Percentiles rank a stretch among this genome's conserved stretches.
phyloP scores from a whole-genome alignment of 2,797 vertebrate species.

The Poeciliopsis paucimaculata region DNA sequence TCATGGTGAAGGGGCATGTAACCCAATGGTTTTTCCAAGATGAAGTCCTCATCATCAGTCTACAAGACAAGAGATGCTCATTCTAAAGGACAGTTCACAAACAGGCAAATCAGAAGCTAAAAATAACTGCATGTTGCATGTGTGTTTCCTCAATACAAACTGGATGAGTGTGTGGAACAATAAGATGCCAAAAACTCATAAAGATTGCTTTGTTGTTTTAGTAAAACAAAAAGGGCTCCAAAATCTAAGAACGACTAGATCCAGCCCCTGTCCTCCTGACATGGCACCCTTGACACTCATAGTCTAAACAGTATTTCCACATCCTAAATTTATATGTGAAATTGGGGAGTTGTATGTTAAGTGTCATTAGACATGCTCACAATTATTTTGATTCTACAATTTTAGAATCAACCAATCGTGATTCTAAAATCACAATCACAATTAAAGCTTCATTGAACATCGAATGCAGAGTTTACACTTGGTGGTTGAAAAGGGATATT shows the following conservation, averaged over 20 bases:
- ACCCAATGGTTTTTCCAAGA: conserved; percentile 72
- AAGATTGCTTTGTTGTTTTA: background rate
- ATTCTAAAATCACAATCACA: too few species aligned
- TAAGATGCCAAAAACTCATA: background rate
- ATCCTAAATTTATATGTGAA: background rate
- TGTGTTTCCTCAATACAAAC: background rate
- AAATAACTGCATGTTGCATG: background rate
- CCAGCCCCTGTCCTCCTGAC: background rate
- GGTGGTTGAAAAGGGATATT: background rate
- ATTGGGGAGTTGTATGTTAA: background rate
- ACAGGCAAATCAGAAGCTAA: background rate
- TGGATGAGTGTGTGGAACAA: background rate
- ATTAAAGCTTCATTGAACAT: background rate
- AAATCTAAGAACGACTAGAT: background rate
- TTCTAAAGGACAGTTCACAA: conserved; percentile 10
- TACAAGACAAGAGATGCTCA: conserved; percentile 45
- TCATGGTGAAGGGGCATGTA: conserved; percentile 80
- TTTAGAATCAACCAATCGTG: background rate
- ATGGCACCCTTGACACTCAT: background rate
- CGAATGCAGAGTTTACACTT: background rate
- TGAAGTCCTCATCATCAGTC: conserved; percentile 80
- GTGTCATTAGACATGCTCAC: background rate
- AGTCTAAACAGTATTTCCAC: background rate
- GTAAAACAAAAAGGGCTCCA: background rate
- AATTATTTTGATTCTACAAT: background rate